Evolutionary conservation across 2,888 invertebrate genomes (phyloP), one percentile per base, ranked within the genome.

Genomic region (Mythimna pallens): DNA sequence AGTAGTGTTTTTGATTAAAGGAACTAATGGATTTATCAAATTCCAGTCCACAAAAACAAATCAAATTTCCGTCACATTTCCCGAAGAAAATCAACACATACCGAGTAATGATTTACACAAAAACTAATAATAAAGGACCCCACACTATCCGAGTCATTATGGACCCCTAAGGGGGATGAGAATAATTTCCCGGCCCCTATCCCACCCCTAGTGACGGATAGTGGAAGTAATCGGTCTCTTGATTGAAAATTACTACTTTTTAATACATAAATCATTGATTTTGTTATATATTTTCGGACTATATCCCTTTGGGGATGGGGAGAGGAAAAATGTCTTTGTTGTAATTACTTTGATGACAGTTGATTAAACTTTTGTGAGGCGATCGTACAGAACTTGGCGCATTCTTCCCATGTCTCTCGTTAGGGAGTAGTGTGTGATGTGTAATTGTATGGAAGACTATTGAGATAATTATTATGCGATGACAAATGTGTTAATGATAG

Each of bases 191-290:
- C 61, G 43, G 65, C 70, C 81, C 84, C 80, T 59, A 20, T 63
- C 8, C 65, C 22, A 62, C 57, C 74, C 78, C 70, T 71, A 64
- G 65, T 70, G 79, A 78, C 73, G 80, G 76, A 81, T 88, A 86
- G 88, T 88, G 87, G 89, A 87, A 89, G 85, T 92, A 92, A 92
- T 92, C 82, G 88, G 40, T 43, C 70, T 65, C 84, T 86, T 90
- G 89, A 92, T 92, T 90, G 89, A 91, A 92, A 92, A 86, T 86
- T 85, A 86, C 86, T 84, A 84, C 78, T 78, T 84, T 82, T 85
- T 85, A 83, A 85, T 83, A 85, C 58, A 76, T 73, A 73, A 47
- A 74, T 78, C 78, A 81, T 69, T 78, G 81, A 82, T 78, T 82
- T 65, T 55, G 65, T 61, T 74, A 73, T 82, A 68, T 82, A 74